Conservation (phyloP, 2,888 invertebrate species). For the Amaurobius ferox region DNA sequence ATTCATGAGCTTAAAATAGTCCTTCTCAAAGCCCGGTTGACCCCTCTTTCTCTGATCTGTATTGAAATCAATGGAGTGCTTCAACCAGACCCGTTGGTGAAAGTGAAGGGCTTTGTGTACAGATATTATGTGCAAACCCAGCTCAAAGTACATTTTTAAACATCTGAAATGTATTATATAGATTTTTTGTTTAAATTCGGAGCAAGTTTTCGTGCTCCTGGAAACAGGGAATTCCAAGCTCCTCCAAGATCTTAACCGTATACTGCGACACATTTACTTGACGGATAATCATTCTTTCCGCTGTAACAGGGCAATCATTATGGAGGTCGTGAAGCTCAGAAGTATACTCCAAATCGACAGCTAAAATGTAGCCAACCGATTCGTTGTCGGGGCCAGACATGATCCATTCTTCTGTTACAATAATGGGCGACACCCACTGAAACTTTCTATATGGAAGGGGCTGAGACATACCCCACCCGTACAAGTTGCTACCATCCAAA, state of each 20-base stretch:
- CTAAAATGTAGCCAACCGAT: not conserved
- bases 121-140: not conserved
- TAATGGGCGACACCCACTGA: too few species aligned
- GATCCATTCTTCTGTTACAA: not conserved
- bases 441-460: too few species aligned
- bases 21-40: not conserved
- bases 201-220: not conserved
- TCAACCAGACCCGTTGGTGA: too few species aligned
- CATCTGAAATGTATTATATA: not conserved
- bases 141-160: not conserved
- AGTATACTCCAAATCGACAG: not conserved
- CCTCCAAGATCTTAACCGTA: too few species aligned
- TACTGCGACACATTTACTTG: not conserved
- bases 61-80: not conserved
- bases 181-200: not conserved
- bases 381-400: not conserved
- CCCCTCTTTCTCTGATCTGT: not conserved
- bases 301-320: not conserved
- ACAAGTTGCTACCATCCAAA: not conserved
- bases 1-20: conserved; percentile 74
- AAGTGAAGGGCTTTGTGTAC: not conserved
- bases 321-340: too few species aligned
- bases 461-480: not conserved
- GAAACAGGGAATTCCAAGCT: not conserved
- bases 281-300: not conserved